A percentile compares a stretch with the other conserved stretches of the same genome.
Conservation (phyloP, 2,888 invertebrate genomes). For the Eupsilia transversa region DNA sequence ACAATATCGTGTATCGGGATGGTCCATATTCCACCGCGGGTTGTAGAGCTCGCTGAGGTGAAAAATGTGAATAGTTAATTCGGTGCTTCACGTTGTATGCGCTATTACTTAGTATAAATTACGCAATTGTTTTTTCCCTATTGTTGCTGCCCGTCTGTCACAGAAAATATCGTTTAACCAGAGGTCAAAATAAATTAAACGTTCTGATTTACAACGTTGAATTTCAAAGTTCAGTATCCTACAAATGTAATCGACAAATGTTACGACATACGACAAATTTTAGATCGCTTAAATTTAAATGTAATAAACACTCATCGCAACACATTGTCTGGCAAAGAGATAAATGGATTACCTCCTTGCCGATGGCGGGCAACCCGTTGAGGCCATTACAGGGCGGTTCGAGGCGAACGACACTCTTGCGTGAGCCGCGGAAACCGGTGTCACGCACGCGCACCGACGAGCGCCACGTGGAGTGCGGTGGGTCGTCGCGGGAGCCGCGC, state of each 20-base stretch:
- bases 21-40: conserved; percentile 45
- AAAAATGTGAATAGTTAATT: conserved; percentile 68
- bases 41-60: conserved; percentile 40
- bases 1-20: conserved; percentile 38
- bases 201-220: conserved; percentile 11
- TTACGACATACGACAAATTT: too few relatives aligned
- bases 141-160: conserved; percentile 17
- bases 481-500: conserved; percentile 85
- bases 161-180: conserved; percentile 10
- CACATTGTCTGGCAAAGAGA: conserved; percentile 78
- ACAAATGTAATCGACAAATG: not conserved
- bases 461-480: conserved; percentile 90
- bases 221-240: not conserved
- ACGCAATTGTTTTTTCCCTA: conserved; percentile 31
- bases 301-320: conserved; percentile 34
- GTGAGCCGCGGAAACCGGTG: conserved; percentile 91
- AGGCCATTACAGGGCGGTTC: conserved; percentile 92
- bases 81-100: conserved; percentile 58
- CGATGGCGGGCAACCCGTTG: conserved; percentile 90
- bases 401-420: conserved; percentile 91
- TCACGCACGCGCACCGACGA: conserved; percentile 92
- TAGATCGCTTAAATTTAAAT: conserved; percentile 33
- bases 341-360: conserved; percentile 89
- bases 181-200: not conserved
- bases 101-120: conserved; percentile 63